These are phyloP conservation scores for Grantiella picta DNA, from an alignment of 2,113 vertebrate genomes.

Conservation along the genomic window DNA sequence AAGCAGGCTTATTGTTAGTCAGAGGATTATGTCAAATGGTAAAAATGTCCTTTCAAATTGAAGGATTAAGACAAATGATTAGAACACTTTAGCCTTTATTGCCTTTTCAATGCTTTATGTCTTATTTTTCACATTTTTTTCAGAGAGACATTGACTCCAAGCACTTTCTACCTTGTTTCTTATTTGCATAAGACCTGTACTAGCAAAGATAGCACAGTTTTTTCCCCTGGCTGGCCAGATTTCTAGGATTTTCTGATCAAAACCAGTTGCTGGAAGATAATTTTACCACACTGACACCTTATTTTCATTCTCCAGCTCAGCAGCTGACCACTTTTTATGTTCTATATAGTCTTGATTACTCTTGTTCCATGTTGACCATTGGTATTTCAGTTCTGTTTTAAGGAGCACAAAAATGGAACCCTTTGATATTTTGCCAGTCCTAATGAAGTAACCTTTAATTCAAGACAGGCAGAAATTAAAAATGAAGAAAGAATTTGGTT, in stretches of 20 bases:
- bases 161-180: background rate
- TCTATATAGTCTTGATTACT: background rate
- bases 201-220: background rate
- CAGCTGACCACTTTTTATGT: background rate
- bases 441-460: background rate
- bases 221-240: background rate
- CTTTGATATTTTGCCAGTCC: background rate
- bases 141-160: background rate
- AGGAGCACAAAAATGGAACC: background rate
- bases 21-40: constrained; percentile 1
- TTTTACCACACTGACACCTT: background rate
- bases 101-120: background rate
- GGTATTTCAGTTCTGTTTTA: background rate
- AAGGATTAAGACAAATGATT: background rate
- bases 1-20: constrained; percentile 7
- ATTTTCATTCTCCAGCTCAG: background rate
- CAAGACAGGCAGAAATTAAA: background rate
- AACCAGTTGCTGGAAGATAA: background rate
- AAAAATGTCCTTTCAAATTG: constrained; percentile 22
- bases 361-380: background rate
- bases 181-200: background rate
- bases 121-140: background rate
- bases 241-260: background rate
- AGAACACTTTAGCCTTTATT: background rate
- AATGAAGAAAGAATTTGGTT: background rate